phyloP scores from a whole-genome alignment of 2,888 invertebrate genomes.

The Creontiades dilutus region DNA sequence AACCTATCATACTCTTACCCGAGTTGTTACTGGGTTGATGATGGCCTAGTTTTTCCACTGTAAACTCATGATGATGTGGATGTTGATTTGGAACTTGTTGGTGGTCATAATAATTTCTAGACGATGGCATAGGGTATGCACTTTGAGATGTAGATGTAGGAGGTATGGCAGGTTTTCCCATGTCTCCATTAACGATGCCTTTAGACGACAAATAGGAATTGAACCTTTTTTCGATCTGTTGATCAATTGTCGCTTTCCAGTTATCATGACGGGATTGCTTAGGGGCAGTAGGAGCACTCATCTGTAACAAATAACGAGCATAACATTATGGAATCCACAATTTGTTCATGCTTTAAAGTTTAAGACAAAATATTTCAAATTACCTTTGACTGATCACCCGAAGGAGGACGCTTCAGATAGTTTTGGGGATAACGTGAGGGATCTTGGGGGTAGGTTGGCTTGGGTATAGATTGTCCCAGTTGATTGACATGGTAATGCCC shows the following conservation, averaged over 20 bases:
- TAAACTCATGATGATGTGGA: conserved; percentile 24
- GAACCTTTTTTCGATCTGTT: conserved; percentile 81
- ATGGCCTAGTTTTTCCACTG: background rate
- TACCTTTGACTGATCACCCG: conserved; percentile 76
- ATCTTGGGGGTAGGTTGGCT: conserved; percentile 49
- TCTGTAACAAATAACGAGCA: conserved; percentile 29
- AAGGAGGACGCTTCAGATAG: conserved; percentile 77
- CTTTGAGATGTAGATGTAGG: conserved; percentile 29
- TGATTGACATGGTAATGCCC: conserved; percentile 65
- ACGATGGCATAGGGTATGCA: conserved; percentile 37
- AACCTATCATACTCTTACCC: background rate
- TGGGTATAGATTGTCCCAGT: conserved; percentile 57
- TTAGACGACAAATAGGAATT: conserved; percentile 77
- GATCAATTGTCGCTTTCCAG: conserved; percentile 81
- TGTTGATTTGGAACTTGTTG: conserved; percentile 50
- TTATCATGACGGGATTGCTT: conserved; percentile 80
- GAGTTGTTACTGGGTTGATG: conserved; percentile 15
- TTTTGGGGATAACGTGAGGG: conserved; percentile 69
- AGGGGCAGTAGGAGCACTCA: conserved; percentile 77
- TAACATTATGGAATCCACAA: background rate
- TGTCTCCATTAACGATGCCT: conserved; percentile 59
- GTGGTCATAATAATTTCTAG: conserved; percentile 32
- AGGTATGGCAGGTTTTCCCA: conserved; percentile 8
- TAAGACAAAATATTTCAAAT: conserved; percentile 74
- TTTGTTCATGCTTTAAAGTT: background rate